Evolutionary conservation across 2,797 vertebrate species (phyloP), one percentile per base, ranked within the genome.

Genomic region (Gadopsis marmoratus): DNA sequence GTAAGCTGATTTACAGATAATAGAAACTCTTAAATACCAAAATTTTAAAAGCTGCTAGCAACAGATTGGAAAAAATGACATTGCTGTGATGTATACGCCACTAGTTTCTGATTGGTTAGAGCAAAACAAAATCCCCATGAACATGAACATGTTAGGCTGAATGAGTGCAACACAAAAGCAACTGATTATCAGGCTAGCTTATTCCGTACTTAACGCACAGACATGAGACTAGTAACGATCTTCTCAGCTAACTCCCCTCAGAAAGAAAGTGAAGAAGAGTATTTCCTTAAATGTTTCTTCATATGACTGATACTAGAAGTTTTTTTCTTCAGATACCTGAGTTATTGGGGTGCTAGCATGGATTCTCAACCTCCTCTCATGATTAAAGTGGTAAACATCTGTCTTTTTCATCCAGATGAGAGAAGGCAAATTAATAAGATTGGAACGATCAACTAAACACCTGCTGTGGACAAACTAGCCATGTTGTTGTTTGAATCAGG

Each of bases 401-500:
- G 3, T 26, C 21, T 3, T 58, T 43, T 79, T 77, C 13, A 19
- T 13, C 23, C 19, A 23, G 16, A 54, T n/a, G 61, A 17, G 59
- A 16, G 29, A 71, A 55, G 23, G 26, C 0, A 66, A 71, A 71
- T 58, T 17, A 81, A 53, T 17, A 68, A 55, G 33, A 67, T 9
- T 72, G 50, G 54, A 67, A 35, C 21, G 76, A 64, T 62, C 29
- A 67, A 71, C 26, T 41, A 53, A 26, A 69, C 74, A 73, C 70
- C 75, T 73, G 43, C 31, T 78, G 41, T 56, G 58, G 61, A 71
- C 17, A 65, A 67, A 68, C 60, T 65, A 64, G 71, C 74, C 69
- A 62, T 71, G 60, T 4, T 23, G 76, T 83, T 54, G 54, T 60
- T 64, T 80, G 66, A 82, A 64, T 86, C 76, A 75, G 58, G 11